Percentiles rank a stretch among this genome's conserved stretches.
These are phyloP conservation scores for Clupea harengus DNA, from an alignment of 2,113 vertebrate species.

Conservation along the genomic window DNA sequence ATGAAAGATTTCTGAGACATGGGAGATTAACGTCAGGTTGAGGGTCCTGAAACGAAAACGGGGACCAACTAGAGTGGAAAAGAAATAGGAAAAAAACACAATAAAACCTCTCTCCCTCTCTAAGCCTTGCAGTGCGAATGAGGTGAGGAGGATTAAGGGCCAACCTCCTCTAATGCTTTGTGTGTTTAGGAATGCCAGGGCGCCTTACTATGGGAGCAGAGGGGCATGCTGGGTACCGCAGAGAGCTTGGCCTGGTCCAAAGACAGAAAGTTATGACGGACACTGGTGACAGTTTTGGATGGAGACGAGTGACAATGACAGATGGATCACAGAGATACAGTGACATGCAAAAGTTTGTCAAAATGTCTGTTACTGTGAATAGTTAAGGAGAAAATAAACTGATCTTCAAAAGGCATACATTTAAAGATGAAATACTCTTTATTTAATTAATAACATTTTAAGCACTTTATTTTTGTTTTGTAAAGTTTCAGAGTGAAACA, in stretches of 20 bases:
- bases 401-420: too few relatives aligned
- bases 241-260: not conserved
- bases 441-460: too few relatives aligned
- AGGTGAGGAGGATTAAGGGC: not conserved
- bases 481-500: too few relatives aligned
- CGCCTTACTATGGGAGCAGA: not conserved
- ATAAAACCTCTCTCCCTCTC: not conserved
- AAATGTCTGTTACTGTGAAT: not conserved
- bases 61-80: not conserved
- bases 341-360: not conserved
- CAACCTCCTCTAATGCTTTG: not conserved
- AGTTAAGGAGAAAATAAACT: not conserved
- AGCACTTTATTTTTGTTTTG: too few relatives aligned
- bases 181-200: not conserved
- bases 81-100: not conserved
- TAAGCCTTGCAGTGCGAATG: not conserved
- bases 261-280: not conserved
- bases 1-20: slow-evolving; percentile 30
- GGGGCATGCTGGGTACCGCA: not conserved
- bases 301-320: not conserved
- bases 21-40: slow-evolving; percentile 42
- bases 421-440: too few relatives aligned
- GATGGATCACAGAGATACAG: not conserved
- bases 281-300: not conserved
- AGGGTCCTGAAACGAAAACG: not conserved